phyloP scores from a whole-genome alignment of 1,140 invertebrate genomes.

The Planococcus citri region DNA sequence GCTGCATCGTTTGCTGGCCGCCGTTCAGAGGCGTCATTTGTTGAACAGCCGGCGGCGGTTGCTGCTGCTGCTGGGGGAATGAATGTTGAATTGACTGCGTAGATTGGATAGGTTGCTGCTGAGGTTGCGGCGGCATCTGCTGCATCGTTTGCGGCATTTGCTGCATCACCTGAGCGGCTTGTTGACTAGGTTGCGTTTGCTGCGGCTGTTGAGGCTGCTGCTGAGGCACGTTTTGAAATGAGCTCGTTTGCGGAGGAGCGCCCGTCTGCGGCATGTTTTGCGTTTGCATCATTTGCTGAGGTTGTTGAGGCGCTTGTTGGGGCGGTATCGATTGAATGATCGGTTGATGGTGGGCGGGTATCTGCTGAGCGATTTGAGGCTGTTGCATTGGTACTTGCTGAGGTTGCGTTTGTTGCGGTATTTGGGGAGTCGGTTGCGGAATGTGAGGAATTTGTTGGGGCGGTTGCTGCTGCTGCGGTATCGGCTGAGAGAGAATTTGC shows the following conservation, averaged over 20 bases:
- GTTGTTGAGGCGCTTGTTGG: conserved; percentile 36
- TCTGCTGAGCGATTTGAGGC: too few relatives aligned
- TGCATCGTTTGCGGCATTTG: conserved; percentile 35
- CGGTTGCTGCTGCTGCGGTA: neutral
- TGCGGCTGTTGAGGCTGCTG: conserved; percentile 3
- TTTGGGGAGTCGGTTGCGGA: conserved; percentile 25
- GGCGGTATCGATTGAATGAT: conserved; percentile 31
- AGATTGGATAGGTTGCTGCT: conserved; percentile 10
- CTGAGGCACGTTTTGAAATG: too few relatives aligned
- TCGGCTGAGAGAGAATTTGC: conserved; percentile 31
- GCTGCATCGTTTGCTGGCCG: neutral
- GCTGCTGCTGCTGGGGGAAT: conserved; percentile 24
- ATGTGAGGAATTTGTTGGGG: neutral
- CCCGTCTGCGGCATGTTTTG: neutral
- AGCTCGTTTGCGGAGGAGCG: too few relatives aligned
- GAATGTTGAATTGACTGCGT: conserved; percentile 24
- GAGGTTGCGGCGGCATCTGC: conserved; percentile 27
- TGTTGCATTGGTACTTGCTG: conserved; percentile 16
- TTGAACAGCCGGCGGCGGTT: conserved; percentile 11
- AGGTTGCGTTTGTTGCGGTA: conserved; percentile 32
- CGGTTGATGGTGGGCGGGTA: conserved; percentile 24
- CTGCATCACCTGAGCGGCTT: too few relatives aligned
- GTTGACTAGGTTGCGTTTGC: conserved; percentile 20
- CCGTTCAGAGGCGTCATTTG: neutral
- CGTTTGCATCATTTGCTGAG: conserved; percentile 37